Evolutionary conservation across 2,113 vertebrate species (phyloP), one percentile per base, ranked within the genome.

Genomic region (Turnix velox): DNA sequence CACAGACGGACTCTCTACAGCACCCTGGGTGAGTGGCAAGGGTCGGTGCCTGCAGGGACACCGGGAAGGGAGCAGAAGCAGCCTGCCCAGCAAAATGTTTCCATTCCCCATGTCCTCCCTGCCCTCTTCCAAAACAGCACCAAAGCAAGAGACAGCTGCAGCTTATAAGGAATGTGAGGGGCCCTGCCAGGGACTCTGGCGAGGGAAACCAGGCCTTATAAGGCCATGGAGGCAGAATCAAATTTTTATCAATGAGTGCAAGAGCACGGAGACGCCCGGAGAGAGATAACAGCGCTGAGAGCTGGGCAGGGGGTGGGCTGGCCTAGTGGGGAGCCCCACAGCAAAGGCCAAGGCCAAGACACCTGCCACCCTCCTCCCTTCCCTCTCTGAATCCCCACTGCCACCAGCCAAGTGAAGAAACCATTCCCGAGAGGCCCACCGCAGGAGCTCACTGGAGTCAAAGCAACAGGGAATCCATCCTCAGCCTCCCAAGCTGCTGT

Each of bases 181-280:
- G 98, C 98, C 98, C 97, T 97, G 98, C 98, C 98, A 98, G 98
- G 95, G 97, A 97, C 95, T 95, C 95, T 96, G 96, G 97, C 98
- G 98, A 98, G 98, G 98, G 98, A 99, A 99, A 99, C 98, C 98
- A 97, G 97, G 98, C 99, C 99, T 99, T 99, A 99, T 99, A 99
- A 98, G 99, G 99, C 95, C 98, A 99, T 97, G 98, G 98, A 99
- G 99, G 98, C 98, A 97, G 98, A 99, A 98, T 98, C 98, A 97
- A 97, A 98, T 98, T 99, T 99, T 99, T 99, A 99, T 99, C 99
- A 99, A 98, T 98, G 98, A 99, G 98, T 90, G 73, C 12, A 80
- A 95, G 92, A 92, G 96, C 94, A 86, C 68, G 88, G 93, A 95
- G 93, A 91, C 93, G 66, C 94, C 94, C 25, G 24, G 58, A 68